phyloP scores from a whole-genome alignment of 2,888 invertebrate species.

The Tipula lateralis region DNA sequence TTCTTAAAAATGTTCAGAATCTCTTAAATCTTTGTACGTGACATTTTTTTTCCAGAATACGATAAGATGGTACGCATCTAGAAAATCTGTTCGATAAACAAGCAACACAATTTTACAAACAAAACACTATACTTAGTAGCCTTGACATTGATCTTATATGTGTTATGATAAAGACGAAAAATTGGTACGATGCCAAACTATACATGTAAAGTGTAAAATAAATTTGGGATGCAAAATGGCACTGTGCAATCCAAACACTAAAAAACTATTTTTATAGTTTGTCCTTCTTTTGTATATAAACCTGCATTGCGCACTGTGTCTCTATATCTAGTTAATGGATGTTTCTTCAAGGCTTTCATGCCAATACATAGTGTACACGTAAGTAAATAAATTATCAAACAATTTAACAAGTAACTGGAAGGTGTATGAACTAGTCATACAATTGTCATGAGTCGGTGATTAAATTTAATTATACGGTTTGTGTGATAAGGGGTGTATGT shows the following conservation, averaged over 20 bases:
- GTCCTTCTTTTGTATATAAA: background rate
- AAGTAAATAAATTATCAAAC: background rate
- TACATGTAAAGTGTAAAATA: background rate
- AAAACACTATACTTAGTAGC: background rate
- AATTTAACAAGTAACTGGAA: background rate
- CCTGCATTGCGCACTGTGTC: background rate
- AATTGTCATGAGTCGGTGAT: background rate
- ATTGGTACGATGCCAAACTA: background rate
- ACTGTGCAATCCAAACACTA: background rate
- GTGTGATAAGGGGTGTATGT: background rate
- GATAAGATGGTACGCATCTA: too few species aligned
- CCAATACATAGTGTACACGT: background rate
- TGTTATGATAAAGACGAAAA: background rate
- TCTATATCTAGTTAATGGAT: background rate
- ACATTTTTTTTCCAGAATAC: too few species aligned
- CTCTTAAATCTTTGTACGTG: too few species aligned
- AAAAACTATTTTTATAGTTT: background rate
- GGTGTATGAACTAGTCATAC: background rate
- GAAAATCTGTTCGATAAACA: too few species aligned
- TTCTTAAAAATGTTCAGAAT: too few species aligned
- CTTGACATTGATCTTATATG: background rate
- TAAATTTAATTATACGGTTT: background rate
- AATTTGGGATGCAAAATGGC: background rate
- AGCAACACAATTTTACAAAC: too few species aligned
- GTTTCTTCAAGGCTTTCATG: background rate